Evolutionary conservation across 2,888 invertebrate species (phyloP).

Genomic region (Boloria selene): DNA sequence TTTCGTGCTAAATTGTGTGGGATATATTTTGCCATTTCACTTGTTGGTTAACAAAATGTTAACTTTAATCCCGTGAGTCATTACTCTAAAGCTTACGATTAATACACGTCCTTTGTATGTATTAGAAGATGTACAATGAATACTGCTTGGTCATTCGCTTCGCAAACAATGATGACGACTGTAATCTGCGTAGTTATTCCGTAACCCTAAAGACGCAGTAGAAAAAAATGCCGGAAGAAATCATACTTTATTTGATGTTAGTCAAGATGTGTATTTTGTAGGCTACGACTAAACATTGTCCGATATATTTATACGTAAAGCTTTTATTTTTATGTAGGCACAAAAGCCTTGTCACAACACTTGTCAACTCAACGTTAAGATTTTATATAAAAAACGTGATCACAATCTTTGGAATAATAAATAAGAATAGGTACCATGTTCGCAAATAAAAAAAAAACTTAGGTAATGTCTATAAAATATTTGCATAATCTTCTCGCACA

Average conservation of each 20-base stretch:
- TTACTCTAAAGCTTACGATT: background rate
- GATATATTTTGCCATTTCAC: no score
- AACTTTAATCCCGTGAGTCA: background rate
- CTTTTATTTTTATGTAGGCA: no score
- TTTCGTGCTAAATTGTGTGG: no score
- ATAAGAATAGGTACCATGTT: no score
- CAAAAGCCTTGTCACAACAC: no score
- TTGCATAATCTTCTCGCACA: background rate
- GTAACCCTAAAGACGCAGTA: conserved; percentile 9
- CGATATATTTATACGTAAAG: no score
- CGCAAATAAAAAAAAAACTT: no score
- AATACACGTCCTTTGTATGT: background rate
- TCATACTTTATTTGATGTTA: background rate
- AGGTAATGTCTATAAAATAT: background rate
- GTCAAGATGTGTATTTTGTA: background rate
- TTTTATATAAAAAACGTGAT: no score
- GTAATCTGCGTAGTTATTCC: conserved; percentile 13
- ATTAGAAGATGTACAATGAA: conserved; percentile 3
- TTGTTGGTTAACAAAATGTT: background rate
- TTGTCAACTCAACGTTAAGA: no score
- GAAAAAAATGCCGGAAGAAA: conserved; percentile 1
- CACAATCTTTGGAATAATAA: no score
- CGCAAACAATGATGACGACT: conserved; percentile 15
- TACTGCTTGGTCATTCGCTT: conserved; percentile 10
- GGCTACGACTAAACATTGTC: background rate